A percentile compares a stretch with the other conserved stretches of the same genome.
These are phyloP conservation scores for Meliscaeva auricollis DNA, from an alignment of 2,888 invertebrate species.

Conservation along the genomic window DNA sequence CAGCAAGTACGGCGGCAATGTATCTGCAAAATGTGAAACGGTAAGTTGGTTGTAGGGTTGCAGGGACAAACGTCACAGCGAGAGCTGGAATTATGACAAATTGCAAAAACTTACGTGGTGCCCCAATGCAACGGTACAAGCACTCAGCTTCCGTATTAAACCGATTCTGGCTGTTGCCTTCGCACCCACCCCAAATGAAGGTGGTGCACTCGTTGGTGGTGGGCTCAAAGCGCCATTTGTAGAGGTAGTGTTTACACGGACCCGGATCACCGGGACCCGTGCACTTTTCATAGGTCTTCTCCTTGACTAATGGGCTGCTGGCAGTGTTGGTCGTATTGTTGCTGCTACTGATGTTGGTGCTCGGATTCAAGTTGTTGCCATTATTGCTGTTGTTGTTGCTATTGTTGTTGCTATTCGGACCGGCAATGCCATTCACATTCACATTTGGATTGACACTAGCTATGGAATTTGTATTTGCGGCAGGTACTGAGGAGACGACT, in stretches of 20 bases:
- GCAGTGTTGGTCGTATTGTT: conserved; percentile 77
- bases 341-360: conserved; percentile 29
- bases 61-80: conserved; percentile 13
- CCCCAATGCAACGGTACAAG: conserved; percentile 87
- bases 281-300: conserved; percentile 83
- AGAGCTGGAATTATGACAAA: conserved; percentile 35
- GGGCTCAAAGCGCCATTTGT: conserved; percentile 88
- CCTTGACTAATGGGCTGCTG: conserved; percentile 78
- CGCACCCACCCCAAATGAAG: conserved; percentile 89
- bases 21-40: conserved; percentile 84
- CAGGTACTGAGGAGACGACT: conserved; percentile 71
- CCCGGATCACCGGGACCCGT: conserved; percentile 85
- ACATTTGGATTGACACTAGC: conserved; percentile 53
- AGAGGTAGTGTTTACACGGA: conserved; percentile 87
- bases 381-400: conserved; percentile 67
- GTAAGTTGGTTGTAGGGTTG: too few species aligned
- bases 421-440: conserved; percentile 53
- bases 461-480: conserved; percentile 56
- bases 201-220: conserved; percentile 86
- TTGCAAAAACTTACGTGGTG: conserved; percentile 84
- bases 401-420: conserved; percentile 35
- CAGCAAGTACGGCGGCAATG: conserved; percentile 85
- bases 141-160: conserved; percentile 89
- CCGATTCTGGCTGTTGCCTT: conserved; percentile 88
- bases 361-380: conserved; percentile 56